Evolutionary conservation across 2,888 invertebrate genomes (phyloP).

Genomic region (Dicyrtoma fusca): DNA sequence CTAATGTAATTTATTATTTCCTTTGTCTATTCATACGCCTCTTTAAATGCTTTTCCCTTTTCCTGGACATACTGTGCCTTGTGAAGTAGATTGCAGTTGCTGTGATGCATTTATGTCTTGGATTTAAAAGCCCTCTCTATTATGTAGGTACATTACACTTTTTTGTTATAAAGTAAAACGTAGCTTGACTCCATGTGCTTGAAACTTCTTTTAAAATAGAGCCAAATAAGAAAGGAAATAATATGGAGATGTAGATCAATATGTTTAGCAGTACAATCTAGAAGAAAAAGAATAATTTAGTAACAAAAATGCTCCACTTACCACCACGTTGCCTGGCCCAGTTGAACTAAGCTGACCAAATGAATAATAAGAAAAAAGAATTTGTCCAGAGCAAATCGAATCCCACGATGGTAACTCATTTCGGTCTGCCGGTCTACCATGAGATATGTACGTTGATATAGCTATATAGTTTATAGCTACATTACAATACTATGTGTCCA

Average conservation of each 20-base stretch:
- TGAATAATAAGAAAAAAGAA: slow-evolving; percentile 49
- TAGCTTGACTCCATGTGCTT: too few species aligned
- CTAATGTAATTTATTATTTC: slow-evolving; percentile 38
- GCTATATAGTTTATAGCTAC: slow-evolving; percentile 10
- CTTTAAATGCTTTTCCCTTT: slow-evolving; percentile 6
- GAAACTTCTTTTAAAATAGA: too few species aligned
- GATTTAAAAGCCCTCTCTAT: slow-evolving; percentile 18
- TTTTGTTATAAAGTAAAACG: too few species aligned
- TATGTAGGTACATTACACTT: too few species aligned
- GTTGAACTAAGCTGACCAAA: slow-evolving; percentile 41
- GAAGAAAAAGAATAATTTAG: too few species aligned
- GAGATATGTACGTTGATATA: background rate
- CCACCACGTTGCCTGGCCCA: slow-evolving; percentile 53
- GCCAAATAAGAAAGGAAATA: too few species aligned
- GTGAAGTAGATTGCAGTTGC: background rate
- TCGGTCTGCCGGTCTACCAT: slow-evolving; percentile 27
- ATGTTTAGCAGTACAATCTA: too few species aligned
- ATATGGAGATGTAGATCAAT: too few species aligned
- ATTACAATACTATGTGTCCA: slow-evolving; percentile 7
- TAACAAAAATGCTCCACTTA: too few species aligned
- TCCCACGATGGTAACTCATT: slow-evolving; percentile 26
- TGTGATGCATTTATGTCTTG: slow-evolving; percentile 26
- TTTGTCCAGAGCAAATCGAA: slow-evolving; percentile 26
- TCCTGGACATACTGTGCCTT: background rate
- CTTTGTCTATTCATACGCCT: slow-evolving; percentile 24